A percentile compares a stretch with the other conserved stretches of the same genome.
phyloP scores from a whole-genome alignment of 2,797 vertebrate genomes.

The Phyllotis vaccarum region DNA sequence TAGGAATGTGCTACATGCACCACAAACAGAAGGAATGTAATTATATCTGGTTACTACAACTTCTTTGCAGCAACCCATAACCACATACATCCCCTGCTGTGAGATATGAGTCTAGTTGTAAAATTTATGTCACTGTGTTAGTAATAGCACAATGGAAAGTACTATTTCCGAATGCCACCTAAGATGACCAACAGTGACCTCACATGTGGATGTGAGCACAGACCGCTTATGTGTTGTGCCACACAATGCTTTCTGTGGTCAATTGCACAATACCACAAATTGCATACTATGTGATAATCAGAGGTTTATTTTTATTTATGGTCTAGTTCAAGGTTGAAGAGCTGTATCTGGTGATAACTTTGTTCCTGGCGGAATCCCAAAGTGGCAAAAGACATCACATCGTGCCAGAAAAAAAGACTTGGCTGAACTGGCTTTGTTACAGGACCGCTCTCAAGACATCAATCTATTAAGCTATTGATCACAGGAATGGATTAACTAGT shows the following conservation, averaged over 20 bases:
- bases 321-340: not conserved
- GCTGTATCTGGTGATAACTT: not conserved
- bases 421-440: not conserved
- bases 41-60: constrained; percentile 24
- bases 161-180: not conserved
- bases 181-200: not conserved
- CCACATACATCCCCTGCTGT: not conserved
- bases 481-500: not conserved
- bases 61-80: not conserved
- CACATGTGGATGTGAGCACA: not conserved
- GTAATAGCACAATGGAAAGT: not conserved
- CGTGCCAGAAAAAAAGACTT: not conserved
- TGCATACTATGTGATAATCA: not conserved
- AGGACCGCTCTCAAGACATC: not conserved
- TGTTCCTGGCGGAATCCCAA: not conserved
- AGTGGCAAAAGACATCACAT: not conserved
- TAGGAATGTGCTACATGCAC: constrained; percentile 36
- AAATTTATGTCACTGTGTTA: not conserved
- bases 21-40: constrained; percentile 19
- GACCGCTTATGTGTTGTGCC: not conserved
- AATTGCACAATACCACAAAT: not conserved
- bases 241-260: not conserved
- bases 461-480: not conserved
- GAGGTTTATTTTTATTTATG: not conserved
- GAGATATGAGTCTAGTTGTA: not conserved